Percentiles rank a stretch among this genome's conserved stretches.
These are phyloP conservation scores for Macaca nemestrina DNA, from an alignment of 2,113 vertebrate species.

Conservation along the genomic window DNA sequence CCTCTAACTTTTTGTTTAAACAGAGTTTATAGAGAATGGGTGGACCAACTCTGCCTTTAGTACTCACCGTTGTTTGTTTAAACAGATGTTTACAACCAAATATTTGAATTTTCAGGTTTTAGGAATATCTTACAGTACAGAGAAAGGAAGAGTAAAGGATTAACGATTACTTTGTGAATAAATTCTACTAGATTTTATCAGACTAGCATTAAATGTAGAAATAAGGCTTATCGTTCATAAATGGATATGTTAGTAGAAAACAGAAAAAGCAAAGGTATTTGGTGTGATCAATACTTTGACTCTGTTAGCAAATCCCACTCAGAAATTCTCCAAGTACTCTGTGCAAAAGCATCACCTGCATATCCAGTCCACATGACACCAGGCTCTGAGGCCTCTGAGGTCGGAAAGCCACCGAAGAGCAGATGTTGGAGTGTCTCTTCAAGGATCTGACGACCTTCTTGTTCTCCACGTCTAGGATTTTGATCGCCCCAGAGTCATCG, in stretches of 20 bases:
- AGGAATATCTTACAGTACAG: background rate
- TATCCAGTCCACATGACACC: constrained; percentile 96
- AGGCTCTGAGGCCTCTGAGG: constrained; percentile 94
- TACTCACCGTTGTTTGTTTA: background rate
- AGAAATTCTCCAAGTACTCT: constrained; percentile 48
- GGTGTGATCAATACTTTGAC: background rate
- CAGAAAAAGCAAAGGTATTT: constrained; percentile 45
- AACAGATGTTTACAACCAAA: constrained; percentile 34
- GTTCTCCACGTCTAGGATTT: constrained; percentile 91
- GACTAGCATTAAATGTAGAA: constrained; percentile 3
- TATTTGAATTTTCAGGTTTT: constrained; percentile 47
- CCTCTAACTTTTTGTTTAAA: background rate
- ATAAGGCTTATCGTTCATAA: constrained; percentile 2
- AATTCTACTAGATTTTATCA: constrained; percentile 21
- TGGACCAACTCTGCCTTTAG: background rate
- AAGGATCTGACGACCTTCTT: constrained; percentile 91
- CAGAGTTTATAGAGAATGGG: background rate
- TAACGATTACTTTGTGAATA: constrained; percentile 31
- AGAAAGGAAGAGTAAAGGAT: constrained; percentile 7
- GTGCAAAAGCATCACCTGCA: constrained; percentile 91
- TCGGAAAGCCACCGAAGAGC: constrained; percentile 94
- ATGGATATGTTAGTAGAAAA: background rate
- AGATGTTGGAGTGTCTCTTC: constrained; percentile 95
- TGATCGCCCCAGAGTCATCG: constrained; percentile 93
- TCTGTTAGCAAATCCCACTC: background rate